phyloP scores from a whole-genome alignment of 2,113 vertebrate genomes.

The Saccopteryx bilineata region DNA sequence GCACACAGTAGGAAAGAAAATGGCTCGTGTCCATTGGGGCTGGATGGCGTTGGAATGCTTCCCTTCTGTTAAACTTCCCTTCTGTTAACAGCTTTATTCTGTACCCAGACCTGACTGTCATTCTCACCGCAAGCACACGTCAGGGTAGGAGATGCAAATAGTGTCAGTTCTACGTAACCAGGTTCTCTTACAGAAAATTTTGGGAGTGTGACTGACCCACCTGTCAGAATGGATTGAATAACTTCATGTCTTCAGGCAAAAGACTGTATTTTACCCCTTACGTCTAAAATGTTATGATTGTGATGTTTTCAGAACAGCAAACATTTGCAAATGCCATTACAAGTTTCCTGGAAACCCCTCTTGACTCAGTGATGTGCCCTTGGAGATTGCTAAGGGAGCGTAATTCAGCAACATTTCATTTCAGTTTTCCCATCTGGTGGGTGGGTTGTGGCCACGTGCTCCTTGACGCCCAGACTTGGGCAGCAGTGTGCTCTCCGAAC shows the following conservation, averaged over 20 bases:
- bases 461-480: not conserved
- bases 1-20: not conserved
- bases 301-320: not conserved
- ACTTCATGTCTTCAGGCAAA: not conserved
- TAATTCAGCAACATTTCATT: not conserved
- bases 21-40: not conserved
- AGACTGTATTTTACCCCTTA: not conserved
- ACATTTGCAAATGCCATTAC: not conserved
- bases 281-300: not conserved
- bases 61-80: not conserved
- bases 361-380: not conserved
- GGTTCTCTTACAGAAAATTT: conserved; percentile 32
- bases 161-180: not conserved
- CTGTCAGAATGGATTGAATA: not conserved
- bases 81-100: not conserved
- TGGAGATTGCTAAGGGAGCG: not conserved
- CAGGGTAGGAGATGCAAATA: not conserved
- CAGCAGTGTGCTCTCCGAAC: not conserved
- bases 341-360: not conserved
- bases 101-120: not conserved
- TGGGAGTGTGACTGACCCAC: not conserved
- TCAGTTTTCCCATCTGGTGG: not conserved
- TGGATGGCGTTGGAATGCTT: not conserved
- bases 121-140: not conserved
- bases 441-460: not conserved